Evolutionary conservation across 2,888 invertebrate species (phyloP).

Genomic region (Thera britannica): DNA sequence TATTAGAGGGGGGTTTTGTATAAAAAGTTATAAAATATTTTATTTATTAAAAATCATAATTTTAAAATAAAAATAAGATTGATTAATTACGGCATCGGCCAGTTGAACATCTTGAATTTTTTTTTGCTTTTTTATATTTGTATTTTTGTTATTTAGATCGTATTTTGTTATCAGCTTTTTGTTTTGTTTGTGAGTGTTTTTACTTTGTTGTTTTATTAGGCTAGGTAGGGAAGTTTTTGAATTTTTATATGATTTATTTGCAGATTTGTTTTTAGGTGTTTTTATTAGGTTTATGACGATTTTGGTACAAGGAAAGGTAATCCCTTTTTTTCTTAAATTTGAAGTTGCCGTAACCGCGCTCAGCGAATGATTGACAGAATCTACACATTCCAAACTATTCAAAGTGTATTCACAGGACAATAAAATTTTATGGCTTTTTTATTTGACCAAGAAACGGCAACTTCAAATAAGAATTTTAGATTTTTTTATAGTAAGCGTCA

Average conservation of each 20-base stretch:
- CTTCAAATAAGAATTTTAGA: constrained; percentile 31
- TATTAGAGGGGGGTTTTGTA: constrained; percentile 18
- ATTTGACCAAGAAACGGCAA: constrained; percentile 33
- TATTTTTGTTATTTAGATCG: neutral
- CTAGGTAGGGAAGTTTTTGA: neutral
- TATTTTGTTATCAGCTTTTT: neutral
- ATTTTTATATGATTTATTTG: neutral
- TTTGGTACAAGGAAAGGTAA: neutral
- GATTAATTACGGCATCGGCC: constrained; percentile 27
- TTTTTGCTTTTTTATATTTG: constrained; percentile 4
- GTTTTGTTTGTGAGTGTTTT: neutral
- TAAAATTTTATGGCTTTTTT: constrained; percentile 32
- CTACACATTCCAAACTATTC: neutral
- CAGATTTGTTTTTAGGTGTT: neutral
- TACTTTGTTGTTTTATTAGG: neutral
- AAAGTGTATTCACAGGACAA: constrained; percentile 8
- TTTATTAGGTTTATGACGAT: neutral
- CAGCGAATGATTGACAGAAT: constrained; percentile 27
- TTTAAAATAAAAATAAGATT: constrained; percentile 1
- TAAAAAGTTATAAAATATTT: constrained; percentile 13
- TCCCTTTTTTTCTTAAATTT: constrained; percentile 15
- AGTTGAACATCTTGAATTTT: constrained; percentile 20
- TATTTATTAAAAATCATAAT: neutral
- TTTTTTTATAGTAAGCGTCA: constrained; percentile 31
- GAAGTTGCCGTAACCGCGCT: constrained; percentile 21